Evolutionary conservation across 2,888 invertebrate species (phyloP), one percentile per base, ranked within the genome.

Genomic region (Epirrhoe tristata): DNA sequence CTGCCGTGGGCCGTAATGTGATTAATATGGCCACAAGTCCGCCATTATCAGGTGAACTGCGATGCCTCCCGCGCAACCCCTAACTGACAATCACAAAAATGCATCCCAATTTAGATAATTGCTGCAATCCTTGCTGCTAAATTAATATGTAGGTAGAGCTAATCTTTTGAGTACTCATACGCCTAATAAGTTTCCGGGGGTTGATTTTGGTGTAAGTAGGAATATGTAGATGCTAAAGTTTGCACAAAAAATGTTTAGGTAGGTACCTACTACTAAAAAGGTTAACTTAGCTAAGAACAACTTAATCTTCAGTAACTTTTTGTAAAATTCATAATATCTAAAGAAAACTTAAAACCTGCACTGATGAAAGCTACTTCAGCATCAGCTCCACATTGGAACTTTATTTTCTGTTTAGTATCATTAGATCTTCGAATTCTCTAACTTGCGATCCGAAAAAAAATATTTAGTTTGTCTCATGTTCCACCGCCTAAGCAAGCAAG

Each of bases 1-100:
- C 78, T 77, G 69, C 63, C 63, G 65, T 46, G 81, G 77, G 80
- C 75, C 78, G 77, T 76, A 93, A 93, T 93, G 89, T 89, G 90
- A 93, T 93, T 93, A 92, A 87, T 86, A 81, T 83, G 78, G 77
- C 93, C 91, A 77, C 91, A 86, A 88, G 87, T 78, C 59, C 57
- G 59, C 85, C 87, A 88, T 88, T 89, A 87, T 79, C 82, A 77
- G 80, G 82, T 75, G 71, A 74, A 69, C 85, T 82, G 77, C 73
- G 62, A 58, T 54, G 70, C 68, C 71, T 73, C 39, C 61, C 52
- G 69, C 67, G 58, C 63, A 69, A 61, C 73, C 70, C 50, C 66
- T 39, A 55, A 64, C 68, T 66, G 57, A 58, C 67, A 61, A 34
- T 55, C 58, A 46, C 66, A 63, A 69, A 68, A 67, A 63, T 61